phyloP scores from a whole-genome alignment of 2,113 vertebrate species.

The Microtus montanus region DNA sequence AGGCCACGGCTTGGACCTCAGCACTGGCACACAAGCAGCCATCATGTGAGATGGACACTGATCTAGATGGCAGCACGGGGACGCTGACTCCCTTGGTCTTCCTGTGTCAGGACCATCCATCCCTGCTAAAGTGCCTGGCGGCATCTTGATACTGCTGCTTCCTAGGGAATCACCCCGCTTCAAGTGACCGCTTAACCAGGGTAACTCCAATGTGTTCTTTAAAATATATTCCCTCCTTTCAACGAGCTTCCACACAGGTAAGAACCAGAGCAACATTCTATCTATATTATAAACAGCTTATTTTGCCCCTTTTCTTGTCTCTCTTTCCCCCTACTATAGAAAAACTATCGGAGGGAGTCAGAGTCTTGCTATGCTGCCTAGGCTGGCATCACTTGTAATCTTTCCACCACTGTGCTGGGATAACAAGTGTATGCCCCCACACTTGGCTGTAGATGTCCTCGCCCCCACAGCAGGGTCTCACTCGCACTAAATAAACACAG shows the following conservation, averaged over 20 bases:
- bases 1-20: neutral
- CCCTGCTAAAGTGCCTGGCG: neutral
- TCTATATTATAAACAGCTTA: neutral
- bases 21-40: neutral
- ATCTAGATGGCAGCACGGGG: neutral
- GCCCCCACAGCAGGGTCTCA: neutral
- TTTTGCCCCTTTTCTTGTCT: neutral
- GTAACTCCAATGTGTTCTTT: conserved; percentile 36
- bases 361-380: neutral
- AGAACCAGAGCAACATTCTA: neutral
- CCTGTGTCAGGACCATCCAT: neutral
- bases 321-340: neutral
- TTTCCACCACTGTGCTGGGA: neutral
- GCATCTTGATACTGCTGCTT: neutral
- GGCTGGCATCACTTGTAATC: neutral
- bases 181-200: neutral
- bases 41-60: neutral
- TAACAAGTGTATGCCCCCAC: neutral
- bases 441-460: neutral
- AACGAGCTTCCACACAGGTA: neutral
- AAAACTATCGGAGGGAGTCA: conserved; percentile 2
- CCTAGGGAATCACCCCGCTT: neutral
- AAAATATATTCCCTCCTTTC: neutral
- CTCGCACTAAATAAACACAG: neutral
- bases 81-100: neutral